Conservation (phyloP, 2,888 invertebrate species). For the Choristoneura rosaceana region DNA sequence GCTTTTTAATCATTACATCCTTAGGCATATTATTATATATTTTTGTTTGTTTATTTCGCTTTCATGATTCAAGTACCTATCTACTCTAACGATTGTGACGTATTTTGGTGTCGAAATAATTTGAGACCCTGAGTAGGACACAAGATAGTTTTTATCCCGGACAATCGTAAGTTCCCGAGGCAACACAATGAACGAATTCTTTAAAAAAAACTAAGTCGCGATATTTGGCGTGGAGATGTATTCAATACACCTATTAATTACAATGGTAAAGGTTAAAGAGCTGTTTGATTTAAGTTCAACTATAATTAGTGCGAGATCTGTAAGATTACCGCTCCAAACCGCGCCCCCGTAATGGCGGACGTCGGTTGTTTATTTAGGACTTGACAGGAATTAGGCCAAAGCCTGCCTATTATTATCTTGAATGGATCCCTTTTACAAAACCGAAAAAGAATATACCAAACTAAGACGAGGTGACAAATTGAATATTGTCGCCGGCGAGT, state of each 20-base stretch:
- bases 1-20: too few species aligned
- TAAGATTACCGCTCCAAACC: conserved; percentile 76
- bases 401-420: conserved; percentile 57
- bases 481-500: conserved; percentile 20
- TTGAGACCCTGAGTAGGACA: too few species aligned
- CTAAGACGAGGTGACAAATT: conserved; percentile 25
- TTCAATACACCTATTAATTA: neutral
- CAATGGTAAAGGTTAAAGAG: neutral
- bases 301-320: conserved; percentile 78
- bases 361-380: conserved; percentile 79
- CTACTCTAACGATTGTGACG: too few species aligned
- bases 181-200: too few species aligned
- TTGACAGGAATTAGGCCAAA: conserved; percentile 69
- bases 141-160: too few species aligned
- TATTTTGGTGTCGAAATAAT: too few species aligned
- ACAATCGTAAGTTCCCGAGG: too few species aligned
- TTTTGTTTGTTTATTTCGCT: too few species aligned
- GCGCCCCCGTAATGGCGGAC: conserved; percentile 63
- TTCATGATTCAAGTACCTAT: too few species aligned
- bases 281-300: conserved; percentile 74
- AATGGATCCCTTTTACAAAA: conserved; percentile 35
- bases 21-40: too few species aligned
- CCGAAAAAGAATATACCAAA: conserved; percentile 11
- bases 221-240: too few species aligned
- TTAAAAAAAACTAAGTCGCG: too few species aligned